Base-by-base conservation (phyloP, 2,113 vertebrate species). In the Rhinoptilus africanus region DNA sequence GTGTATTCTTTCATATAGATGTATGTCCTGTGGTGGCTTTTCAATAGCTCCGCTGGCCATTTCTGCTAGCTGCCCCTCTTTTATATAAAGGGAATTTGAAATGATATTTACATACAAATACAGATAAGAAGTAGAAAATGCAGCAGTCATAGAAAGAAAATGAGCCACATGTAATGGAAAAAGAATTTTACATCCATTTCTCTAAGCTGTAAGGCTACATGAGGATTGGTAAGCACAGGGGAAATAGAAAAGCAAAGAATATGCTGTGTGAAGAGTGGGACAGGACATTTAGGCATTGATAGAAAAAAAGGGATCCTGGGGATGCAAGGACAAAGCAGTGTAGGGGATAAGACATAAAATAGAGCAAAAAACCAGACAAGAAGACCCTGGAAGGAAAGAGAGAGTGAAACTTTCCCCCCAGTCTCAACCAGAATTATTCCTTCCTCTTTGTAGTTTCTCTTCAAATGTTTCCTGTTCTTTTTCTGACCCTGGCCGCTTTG, bases 11-110 rank as follows among this genome's bases (percentile, higher is more conserved):
- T 93, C 84, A 87, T 50, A 92, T 1, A 69, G 91, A 78, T 68
- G 53, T 81, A 53, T 81, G 74, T 96, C 97, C 95, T 91, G 86
- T 79, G 92, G 96, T 93, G 94, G 95, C 48, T 94, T 96, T 92
- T 96, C 91, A 95, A 93, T 87, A 94, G 92, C 96, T 92, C 94
- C 91, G 92, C 94, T 95, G 91, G 96, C 76, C 92, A 92, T 85
- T 97, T 95, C 51, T 95, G 51, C 76, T 91, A 75, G 91, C 83
- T 92, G 83, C 43, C 60, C 57, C 69, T 85, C 69, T 94, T 60
- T 81, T 45, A 48, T 81, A 53, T 19, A 59, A 87, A 89, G 39
- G 45, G 77, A 97, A 88, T 67, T 68, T 82, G 69, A 92, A 92
- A 85, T 89, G 1, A 50, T 93, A 83, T 93, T 93, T 96, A 80